Base-by-base conservation (phyloP, 1,140 invertebrate genomes). In the Lasioglossum baleicum region DNA sequence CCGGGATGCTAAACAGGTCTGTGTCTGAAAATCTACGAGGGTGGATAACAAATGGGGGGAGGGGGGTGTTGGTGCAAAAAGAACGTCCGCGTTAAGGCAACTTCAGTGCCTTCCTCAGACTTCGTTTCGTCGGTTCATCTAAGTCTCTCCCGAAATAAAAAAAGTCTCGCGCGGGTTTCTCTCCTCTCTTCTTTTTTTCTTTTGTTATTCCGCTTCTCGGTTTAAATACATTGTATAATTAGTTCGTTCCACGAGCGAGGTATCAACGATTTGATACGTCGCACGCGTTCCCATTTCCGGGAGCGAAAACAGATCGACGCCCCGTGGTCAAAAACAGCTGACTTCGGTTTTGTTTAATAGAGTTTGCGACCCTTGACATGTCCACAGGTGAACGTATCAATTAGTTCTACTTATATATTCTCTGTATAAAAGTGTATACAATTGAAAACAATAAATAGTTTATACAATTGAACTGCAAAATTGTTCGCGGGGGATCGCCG, bases 1-100 rank as follows among this genome's bases (percentile, higher is more conserved):
- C 88, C 85, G 87, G 85, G 88, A 90, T 90, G 86, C 82, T 88
- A 88, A 88, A 87, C 67, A 85, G 84, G 84, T 86, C 84, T 81
- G 78, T 75, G 80, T 86, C 84, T 76, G 68, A 77, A 86, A 86
- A 83, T 86, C 82, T 87, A 87, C 84, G 64, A 74, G 68, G 17
- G 56, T 82, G 71, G 73, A 74, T 76, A 2, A 77, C 79, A 69
- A 51, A 80, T 80, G 70, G 5, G 80, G 15, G 51, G 2, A 15
- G 15, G 15, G 15, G 51, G 5, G 51, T 15, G 56, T 71, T 13
- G 44, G 71, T 73, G 80, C 83, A 73, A 77, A 86, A 69, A 6
- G 53, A 72, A 61, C 35, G 64, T 77, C 79, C 42, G 35, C 53
- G 17, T 15, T 22, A 64, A 53, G n/a, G 22, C 35, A 66, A 66